Conservation (phyloP, 2,888 invertebrate species). For the Cynaeus angustus region DNA sequence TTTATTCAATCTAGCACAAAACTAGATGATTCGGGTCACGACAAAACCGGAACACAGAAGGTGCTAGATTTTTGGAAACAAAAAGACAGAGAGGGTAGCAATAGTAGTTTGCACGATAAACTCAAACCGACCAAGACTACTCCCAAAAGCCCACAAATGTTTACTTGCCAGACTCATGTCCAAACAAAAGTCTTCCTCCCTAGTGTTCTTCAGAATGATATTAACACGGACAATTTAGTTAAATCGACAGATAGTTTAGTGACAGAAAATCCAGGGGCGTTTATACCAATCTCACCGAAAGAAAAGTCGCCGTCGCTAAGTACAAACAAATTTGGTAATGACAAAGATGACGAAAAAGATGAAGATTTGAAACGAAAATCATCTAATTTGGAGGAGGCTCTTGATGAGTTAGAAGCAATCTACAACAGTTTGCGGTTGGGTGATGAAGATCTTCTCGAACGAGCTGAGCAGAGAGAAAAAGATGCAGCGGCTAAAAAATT, state of each 20-base stretch:
- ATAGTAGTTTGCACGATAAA: slow-evolving; percentile 29
- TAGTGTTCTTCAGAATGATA: slow-evolving; percentile 59
- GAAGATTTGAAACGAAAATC: slow-evolving; percentile 76
- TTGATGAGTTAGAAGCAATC: slow-evolving; percentile 93
- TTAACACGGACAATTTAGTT: slow-evolving; percentile 41
- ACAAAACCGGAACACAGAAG: slow-evolving; percentile 69
- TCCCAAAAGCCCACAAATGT: slow-evolving; percentile 66
- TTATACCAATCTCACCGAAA: slow-evolving; percentile 18
- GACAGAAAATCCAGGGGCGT: slow-evolving; percentile 7
- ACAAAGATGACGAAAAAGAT: slow-evolving; percentile 42
- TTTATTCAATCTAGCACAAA: slow-evolving; percentile 76
- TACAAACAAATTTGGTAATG: no score
- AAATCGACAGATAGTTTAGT: slow-evolving; percentile 34
- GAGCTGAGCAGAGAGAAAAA: slow-evolving; percentile 83
- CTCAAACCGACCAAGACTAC: slow-evolving; percentile 52
- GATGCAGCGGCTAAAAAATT: slow-evolving; percentile 66
- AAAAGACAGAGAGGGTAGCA: slow-evolving; percentile 72
- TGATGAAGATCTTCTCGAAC: slow-evolving; percentile 86
- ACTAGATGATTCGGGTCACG: slow-evolving; percentile 58
- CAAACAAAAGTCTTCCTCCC: slow-evolving; percentile 68
- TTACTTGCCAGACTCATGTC: slow-evolving; percentile 67
- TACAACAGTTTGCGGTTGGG: slow-evolving; percentile 90
- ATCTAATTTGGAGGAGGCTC: slow-evolving; percentile 89
- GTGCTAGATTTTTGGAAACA: slow-evolving; percentile 80
- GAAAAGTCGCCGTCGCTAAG: not conserved